These are phyloP conservation scores for Microctenopoma steveboyesi DNA, from an alignment of 2,797 vertebrate genomes.

Conservation along the genomic window DNA sequence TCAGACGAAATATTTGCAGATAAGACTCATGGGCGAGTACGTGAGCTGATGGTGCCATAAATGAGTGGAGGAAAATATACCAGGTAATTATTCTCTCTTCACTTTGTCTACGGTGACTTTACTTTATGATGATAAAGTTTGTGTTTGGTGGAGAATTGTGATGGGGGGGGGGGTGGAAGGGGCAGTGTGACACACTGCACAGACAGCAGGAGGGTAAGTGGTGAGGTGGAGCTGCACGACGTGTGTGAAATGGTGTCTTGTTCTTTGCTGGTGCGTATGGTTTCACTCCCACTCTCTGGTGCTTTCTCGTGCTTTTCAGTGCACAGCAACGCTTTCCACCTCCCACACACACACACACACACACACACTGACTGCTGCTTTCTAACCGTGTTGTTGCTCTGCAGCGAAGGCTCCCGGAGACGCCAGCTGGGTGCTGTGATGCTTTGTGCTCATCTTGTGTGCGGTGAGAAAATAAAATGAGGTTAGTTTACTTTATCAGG, in stretches of 20 bases:
- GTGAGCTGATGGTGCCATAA: too few relatives aligned
- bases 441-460: constrained; percentile 3
- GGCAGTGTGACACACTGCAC: too few relatives aligned
- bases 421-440: background rate
- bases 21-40: too few relatives aligned
- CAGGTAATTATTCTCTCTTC: too few relatives aligned
- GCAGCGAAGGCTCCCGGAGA: constrained; percentile 20
- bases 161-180: too few relatives aligned
- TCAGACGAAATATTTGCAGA: too few relatives aligned
- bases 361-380: background rate
- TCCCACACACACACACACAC: constrained; percentile 24
- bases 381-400: constrained; percentile 1
- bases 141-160: too few relatives aligned
- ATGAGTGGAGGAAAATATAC: too few relatives aligned
- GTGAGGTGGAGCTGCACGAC: background rate
- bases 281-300: constrained; percentile 43
- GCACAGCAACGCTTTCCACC: constrained; percentile 38
- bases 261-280: constrained; percentile 10
- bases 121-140: too few relatives aligned
- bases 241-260: background rate
- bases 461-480: background rate
- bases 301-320: constrained; percentile 31
- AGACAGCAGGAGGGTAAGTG: too few relatives aligned
- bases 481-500: background rate
- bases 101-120: too few relatives aligned